These are phyloP conservation scores for Corydoras sp. DNA, from an alignment of 2,113 vertebrate genomes.

Conservation along the genomic window DNA sequence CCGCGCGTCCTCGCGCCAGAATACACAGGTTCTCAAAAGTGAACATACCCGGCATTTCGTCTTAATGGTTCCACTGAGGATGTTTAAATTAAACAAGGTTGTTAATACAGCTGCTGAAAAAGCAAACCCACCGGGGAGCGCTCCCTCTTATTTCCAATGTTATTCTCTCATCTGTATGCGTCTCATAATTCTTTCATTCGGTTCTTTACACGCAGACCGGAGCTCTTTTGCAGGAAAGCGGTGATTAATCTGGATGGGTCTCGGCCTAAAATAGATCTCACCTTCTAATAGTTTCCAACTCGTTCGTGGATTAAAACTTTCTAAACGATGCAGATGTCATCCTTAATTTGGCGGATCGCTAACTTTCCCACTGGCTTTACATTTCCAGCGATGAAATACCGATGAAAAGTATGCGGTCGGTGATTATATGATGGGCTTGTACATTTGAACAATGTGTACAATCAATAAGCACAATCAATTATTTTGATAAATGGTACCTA, in stretches of 20 bases:
- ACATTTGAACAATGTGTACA: too few relatives aligned
- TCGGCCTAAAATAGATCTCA: neutral
- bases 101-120: conserved; percentile 37
- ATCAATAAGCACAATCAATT: too few relatives aligned
- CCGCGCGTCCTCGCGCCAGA: conserved; percentile 14
- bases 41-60: conserved; percentile 24
- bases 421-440: too few relatives aligned
- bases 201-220: conserved; percentile 2
- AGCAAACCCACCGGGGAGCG: conserved; percentile 17
- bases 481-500: too few relatives aligned
- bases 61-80: conserved; percentile 30
- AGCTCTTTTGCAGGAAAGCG: conserved; percentile 3
- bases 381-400: too few relatives aligned
- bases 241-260: conserved; percentile 11
- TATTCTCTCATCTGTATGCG: conserved; percentile 27
- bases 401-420: too few relatives aligned
- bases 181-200: conserved; percentile 35
- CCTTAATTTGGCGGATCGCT: neutral
- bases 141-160: conserved; percentile 22
- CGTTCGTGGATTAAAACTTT: conserved; percentile 21
- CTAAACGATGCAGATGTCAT: conserved; percentile 13
- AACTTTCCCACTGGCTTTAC: neutral
- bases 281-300: conserved; percentile 1
- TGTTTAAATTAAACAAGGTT: conserved; percentile 30
- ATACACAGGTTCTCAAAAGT: conserved; percentile 32